Percentiles rank a stretch among this genome's conserved stretches.
Evolutionary conservation across 2,797 vertebrate genomes (phyloP).

Genomic region (Columba guinea): DNA sequence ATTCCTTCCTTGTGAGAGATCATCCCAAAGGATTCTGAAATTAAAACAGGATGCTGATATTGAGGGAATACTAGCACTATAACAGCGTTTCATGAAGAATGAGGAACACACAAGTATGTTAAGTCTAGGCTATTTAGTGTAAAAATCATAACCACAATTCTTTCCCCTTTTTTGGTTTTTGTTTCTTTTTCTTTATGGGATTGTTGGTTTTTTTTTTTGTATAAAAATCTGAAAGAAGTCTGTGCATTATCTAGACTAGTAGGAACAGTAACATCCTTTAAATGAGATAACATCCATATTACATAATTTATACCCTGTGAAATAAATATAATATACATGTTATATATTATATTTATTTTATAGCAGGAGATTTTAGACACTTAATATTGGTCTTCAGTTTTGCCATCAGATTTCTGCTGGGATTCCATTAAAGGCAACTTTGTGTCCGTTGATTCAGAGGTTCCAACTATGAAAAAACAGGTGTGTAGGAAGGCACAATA

Average conservation of each 20-base stretch:
- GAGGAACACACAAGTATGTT: background rate
- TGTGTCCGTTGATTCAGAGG: background rate
- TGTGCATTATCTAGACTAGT: background rate
- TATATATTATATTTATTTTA: background rate
- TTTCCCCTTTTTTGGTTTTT: background rate
- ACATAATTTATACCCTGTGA: background rate
- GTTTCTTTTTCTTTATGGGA: background rate
- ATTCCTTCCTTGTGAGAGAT: background rate
- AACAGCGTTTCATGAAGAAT: background rate
- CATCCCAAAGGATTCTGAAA: background rate
- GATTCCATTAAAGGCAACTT: background rate
- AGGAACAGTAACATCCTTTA: fast-evolving
- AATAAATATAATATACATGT: background rate
- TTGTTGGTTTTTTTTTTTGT: background rate
- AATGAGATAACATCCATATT: background rate
- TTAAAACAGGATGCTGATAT: background rate
- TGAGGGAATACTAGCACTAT: background rate
- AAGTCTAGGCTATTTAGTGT: background rate
- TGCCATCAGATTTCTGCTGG: background rate
- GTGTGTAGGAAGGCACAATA: background rate
- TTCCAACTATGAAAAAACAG: background rate
- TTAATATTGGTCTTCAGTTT: background rate
- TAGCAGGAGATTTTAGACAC: background rate
- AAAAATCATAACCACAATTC: background rate
- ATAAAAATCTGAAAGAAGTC: background rate